phyloP scores from a whole-genome alignment of 2,888 invertebrate genomes.

The Alloscopus bannaensis region DNA sequence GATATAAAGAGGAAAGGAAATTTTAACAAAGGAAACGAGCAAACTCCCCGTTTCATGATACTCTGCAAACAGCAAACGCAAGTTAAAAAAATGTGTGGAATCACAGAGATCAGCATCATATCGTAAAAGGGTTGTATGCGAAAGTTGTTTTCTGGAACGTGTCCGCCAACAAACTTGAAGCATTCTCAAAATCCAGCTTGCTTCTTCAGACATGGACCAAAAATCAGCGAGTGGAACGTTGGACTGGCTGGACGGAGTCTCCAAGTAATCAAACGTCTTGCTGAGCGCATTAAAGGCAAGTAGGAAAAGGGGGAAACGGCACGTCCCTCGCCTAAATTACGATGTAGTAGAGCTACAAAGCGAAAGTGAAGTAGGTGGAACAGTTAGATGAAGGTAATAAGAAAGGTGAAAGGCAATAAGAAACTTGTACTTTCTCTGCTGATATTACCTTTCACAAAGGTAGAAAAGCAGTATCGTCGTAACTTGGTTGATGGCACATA shows the following conservation, averaged over 20 bases:
- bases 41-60: too few relatives aligned
- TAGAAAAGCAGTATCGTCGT: too few relatives aligned
- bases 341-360: too few relatives aligned
- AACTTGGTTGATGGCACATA: too few relatives aligned
- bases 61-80: not conserved
- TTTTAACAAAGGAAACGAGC: conserved; percentile 18
- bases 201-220: not conserved
- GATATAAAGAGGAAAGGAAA: conserved; percentile 17
- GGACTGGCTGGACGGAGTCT: not conserved
- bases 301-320: not conserved
- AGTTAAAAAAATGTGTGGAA: not conserved
- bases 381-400: too few relatives aligned
- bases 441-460: too few relatives aligned
- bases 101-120: too few relatives aligned
- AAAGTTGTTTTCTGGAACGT: conserved; percentile 12
- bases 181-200: not conserved
- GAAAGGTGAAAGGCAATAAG: too few relatives aligned
- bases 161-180: not conserved
- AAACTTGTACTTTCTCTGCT: too few relatives aligned
- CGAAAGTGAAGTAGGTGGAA: too few relatives aligned
- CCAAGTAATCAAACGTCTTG: too few relatives aligned
- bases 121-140: not conserved
- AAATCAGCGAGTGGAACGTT: not conserved
- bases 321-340: not conserved
- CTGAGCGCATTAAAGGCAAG: not conserved